Evolutionary conservation across 1,140 invertebrate genomes (phyloP).

Genomic region (Holotrichia oblita): DNA sequence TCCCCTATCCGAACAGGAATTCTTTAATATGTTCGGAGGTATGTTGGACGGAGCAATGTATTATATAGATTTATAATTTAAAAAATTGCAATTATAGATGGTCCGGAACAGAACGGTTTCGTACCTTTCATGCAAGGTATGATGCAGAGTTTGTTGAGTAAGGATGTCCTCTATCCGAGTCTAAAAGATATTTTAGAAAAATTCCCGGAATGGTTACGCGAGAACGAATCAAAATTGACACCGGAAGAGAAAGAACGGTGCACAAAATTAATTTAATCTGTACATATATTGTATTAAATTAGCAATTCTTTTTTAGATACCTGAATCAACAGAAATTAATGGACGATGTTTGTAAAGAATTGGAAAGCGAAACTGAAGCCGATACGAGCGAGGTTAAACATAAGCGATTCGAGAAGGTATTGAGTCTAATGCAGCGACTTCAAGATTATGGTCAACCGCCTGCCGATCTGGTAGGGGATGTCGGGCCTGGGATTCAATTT

Average conservation of each 20-base stretch:
- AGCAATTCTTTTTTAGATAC: slow-evolving; percentile 62
- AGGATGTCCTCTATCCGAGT: slow-evolving; percentile 88
- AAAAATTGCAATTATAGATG: not conserved
- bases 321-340: slow-evolving; percentile 81
- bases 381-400: slow-evolving; percentile 79
- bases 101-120: slow-evolving; percentile 66
- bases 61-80: too few species aligned
- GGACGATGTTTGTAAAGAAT: slow-evolving; percentile 75
- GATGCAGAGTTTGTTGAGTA: slow-evolving; percentile 89
- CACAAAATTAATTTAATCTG: not conserved
- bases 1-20: slow-evolving; percentile 65
- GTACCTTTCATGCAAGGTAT: slow-evolving; percentile 89
- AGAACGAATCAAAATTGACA: slow-evolving; percentile 75
- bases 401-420: slow-evolving; percentile 78
- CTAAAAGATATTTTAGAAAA: slow-evolving; percentile 80
- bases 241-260: slow-evolving; percentile 69
- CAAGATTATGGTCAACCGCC: slow-evolving; percentile 88
- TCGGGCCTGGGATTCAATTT: slow-evolving; percentile 49
- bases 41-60: too few species aligned
- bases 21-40: slow-evolving; percentile 66
- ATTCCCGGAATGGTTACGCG: slow-evolving; percentile 84
- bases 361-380: slow-evolving; percentile 77
- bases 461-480: slow-evolving; percentile 81
- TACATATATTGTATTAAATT: too few species aligned
- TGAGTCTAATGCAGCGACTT: slow-evolving; percentile 87